These are phyloP conservation scores for Phasianus colchicus DNA, from an alignment of 2,113 vertebrate genomes.

Conservation along the genomic window DNA sequence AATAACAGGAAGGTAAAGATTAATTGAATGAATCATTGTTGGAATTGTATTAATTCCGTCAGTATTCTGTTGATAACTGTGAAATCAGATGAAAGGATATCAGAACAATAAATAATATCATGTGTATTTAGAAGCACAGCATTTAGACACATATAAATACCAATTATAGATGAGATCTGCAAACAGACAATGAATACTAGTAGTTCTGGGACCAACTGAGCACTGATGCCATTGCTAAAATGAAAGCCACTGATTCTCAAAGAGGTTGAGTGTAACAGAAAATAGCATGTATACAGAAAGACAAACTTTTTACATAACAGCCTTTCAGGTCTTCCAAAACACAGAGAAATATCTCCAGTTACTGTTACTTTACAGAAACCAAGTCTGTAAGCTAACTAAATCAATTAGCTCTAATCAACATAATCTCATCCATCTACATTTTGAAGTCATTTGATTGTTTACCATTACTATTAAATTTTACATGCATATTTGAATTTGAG, in stretches of 20 bases:
- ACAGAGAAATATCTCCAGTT: neutral
- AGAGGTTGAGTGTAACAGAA: neutral
- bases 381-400: neutral
- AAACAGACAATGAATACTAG: neutral
- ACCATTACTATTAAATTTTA: neutral
- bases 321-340: neutral
- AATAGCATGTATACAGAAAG: neutral
- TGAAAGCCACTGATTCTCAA: neutral
- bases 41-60: neutral
- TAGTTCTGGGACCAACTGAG: neutral
- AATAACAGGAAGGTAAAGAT: neutral
- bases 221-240: neutral
- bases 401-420: neutral
- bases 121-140: neutral
- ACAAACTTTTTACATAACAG: neutral
- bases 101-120: neutral
- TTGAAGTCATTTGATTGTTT: neutral
- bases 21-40: neutral
- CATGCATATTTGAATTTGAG: neutral
- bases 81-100: neutral
- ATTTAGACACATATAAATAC: neutral
- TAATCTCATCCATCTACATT: neutral
- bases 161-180: neutral
- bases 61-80: neutral
- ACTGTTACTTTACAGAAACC: neutral